Evolutionary conservation across 1,140 invertebrate species (phyloP), one percentile per base, ranked within the genome.

Genomic region (Hormaphis cornu): DNA sequence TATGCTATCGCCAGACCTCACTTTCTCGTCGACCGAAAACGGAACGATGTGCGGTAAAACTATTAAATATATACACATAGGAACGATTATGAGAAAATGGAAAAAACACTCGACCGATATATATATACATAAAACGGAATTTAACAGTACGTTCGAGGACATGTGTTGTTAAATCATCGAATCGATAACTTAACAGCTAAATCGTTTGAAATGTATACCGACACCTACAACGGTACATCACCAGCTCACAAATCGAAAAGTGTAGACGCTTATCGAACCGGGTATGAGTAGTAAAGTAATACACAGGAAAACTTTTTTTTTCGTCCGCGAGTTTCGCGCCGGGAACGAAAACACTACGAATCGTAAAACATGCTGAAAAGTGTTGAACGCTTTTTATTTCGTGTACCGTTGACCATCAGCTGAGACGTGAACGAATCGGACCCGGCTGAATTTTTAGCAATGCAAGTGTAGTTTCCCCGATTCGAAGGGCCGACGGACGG

Each of bases 391-490:
- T 37, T 37, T 8, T 37, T 44, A 44, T 20, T 37, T 22, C 22
- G 24, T 44, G 74, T 85, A 91, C 89, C 89, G 79, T 91, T 87
- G 63, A 92, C 88, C 74, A 85, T 81, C 73, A 91, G 78, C 54
- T 81, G 77, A 24, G 87, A 85, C 14, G 86, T 85, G 76, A 86
- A 85, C 71, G 83, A 84, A 30, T 83, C 82, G 20, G 81, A 16
- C 20, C 76, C 76, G 16, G 80, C 76, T 9, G 71, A 69, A 70
- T 83, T 83, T 28, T 74, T 73, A 0, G 79, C 80, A 22, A 76
- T 74, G 74, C 82, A 83, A 16, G 80, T 79, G 72, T 82, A 82
- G 69, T 81, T 81, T n/a, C 80, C 80, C 12, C 72, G 71, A 72
- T 81, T 77, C 7, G 73, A 81, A 69, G 86, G 84, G 75, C 83